Evolutionary conservation across 2,113 vertebrate genomes (phyloP).

Genomic region (zebrafish (Danio rerio)): GRCz12tu NC_133181.1:10231501-10232000

Average conservation of each 20-base stretch:
- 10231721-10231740: not conserved
- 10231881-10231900: not conserved
- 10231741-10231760: constrained; percentile 9
- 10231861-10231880: not conserved
- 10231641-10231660: not conserved
- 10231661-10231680: not conserved
- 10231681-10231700: not conserved
- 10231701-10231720: not conserved
- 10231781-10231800: constrained; percentile 17
- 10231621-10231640: not conserved
- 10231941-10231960: too few species aligned
- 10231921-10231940: too few species aligned
- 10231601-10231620: not conserved
- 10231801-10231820: not conserved
- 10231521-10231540: too few species aligned
- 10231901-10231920: too few species aligned
- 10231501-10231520: too few species aligned
- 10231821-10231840: not conserved
- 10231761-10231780: constrained; percentile 20
- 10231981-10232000: too few species aligned
- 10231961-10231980: too few species aligned
- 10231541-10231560: too few species aligned
- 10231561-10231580: too few species aligned
- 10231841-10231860: constrained; percentile 3
- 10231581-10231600: too few species aligned